Evolutionary conservation across 2,113 vertebrate species (phyloP).

Genomic region (Orientallactaga bullata): DNA sequence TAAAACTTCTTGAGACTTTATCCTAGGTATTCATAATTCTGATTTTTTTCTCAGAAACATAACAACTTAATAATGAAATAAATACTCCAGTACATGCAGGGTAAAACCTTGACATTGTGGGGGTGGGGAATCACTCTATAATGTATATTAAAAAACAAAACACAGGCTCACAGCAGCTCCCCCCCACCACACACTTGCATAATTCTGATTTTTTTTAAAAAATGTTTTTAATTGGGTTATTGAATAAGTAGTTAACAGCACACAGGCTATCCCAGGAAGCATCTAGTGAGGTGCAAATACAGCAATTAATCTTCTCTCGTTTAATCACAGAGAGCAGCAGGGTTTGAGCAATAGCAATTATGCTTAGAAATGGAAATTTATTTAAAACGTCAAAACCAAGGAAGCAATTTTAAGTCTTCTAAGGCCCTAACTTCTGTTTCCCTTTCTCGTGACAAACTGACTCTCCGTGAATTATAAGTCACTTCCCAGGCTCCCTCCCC

Average conservation of each 20-base stretch:
- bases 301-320: constrained; percentile 74
- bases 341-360: constrained; percentile 64
- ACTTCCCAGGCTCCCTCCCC: background rate
- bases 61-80: too few species aligned
- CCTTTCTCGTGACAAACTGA: constrained; percentile 37
- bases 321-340: constrained; percentile 74
- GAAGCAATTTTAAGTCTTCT: constrained; percentile 59
- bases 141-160: too few species aligned
- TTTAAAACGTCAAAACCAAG: constrained; percentile 1
- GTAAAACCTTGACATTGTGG: too few species aligned
- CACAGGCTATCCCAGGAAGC: constrained; percentile 67
- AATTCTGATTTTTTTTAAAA: background rate
- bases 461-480: constrained; percentile 25
- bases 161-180: too few species aligned
- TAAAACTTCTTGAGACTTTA: constrained; percentile 54
- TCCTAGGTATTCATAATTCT: constrained; percentile 46
- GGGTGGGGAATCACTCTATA: too few species aligned
- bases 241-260: constrained; percentile 65
- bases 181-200: too few species aligned
- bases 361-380: constrained; percentile 62
- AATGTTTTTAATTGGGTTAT: constrained; percentile 68
- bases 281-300: constrained; percentile 43
- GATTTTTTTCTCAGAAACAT: background rate
- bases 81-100: too few species aligned
- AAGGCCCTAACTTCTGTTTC: constrained; percentile 43